Evolutionary conservation across 2,888 invertebrate species (phyloP).

Genomic region (Timandra comae): DNA sequence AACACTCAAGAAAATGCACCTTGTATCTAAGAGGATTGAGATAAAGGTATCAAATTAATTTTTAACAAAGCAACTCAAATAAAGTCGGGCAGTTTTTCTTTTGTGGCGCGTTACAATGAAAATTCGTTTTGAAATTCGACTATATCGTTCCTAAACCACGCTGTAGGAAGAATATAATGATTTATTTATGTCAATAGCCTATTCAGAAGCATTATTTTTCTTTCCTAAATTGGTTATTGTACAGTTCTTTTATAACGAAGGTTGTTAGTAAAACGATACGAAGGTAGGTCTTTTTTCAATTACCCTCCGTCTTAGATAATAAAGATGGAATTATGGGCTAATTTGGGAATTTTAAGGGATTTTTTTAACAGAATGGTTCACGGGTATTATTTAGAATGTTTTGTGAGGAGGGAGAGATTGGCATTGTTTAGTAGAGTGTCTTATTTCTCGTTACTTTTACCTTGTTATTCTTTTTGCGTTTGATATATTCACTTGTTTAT

Average conservation of each 20-base stretch:
- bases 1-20: constrained; percentile 18
- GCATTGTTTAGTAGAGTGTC: constrained; percentile 1
- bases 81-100: constrained; percentile 58
- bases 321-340: constrained; percentile 52
- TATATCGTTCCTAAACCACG: constrained; percentile 37
- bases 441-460: constrained; percentile 1
- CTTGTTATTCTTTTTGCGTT: no score
- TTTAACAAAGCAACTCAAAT: constrained; percentile 68
- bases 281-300: constrained; percentile 56
- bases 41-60: constrained; percentile 73
- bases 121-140: constrained; percentile 52
- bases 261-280: constrained; percentile 68
- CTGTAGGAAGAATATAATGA: constrained; percentile 58
- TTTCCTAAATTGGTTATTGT: constrained; percentile 73
- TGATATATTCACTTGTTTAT: no score
- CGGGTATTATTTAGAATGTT: constrained; percentile 20
- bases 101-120: constrained; percentile 71
- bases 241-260: constrained; percentile 67
- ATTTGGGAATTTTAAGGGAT: constrained; percentile 46
- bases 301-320: constrained; percentile 48
- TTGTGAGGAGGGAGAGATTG: constrained; percentile 16
- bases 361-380: constrained; percentile 20
- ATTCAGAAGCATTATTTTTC: constrained; percentile 57
- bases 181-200: constrained; percentile 75
- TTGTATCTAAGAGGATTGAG: constrained; percentile 52